Evolutionary conservation across 2,888 invertebrate genomes (phyloP).

Genomic region (Halictus ligatus): DNA sequence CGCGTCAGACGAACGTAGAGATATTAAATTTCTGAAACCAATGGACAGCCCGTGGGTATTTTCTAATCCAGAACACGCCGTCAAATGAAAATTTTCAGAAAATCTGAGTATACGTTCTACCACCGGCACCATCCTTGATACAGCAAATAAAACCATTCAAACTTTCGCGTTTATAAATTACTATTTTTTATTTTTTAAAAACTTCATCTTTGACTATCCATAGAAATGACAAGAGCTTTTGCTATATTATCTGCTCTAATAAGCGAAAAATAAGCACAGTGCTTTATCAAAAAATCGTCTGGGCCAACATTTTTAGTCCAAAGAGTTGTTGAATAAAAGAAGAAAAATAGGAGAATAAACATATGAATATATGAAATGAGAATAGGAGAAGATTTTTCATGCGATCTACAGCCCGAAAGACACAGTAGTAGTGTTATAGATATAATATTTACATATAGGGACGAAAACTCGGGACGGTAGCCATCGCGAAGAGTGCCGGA

Average conservation of each 20-base stretch:
- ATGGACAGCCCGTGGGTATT: background rate
- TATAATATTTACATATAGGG: slow-evolving; percentile 8
- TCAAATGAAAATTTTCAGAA: background rate
- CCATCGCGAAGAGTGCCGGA: background rate
- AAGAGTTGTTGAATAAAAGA: too few relatives aligned
- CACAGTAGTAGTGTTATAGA: background rate
- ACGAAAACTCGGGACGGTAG: background rate
- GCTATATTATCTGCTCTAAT: too few relatives aligned
- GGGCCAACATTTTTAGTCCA: too few relatives aligned
- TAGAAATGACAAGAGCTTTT: too few relatives aligned
- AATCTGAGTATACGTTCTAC: background rate
- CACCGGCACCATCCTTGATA: too few relatives aligned
- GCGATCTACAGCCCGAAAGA: background rate
- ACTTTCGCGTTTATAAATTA: too few relatives aligned
- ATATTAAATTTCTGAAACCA: background rate
- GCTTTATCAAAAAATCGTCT: too few relatives aligned
- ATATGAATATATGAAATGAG: background rate
- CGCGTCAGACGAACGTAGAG: background rate
- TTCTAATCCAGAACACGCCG: background rate
- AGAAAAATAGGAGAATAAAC: too few relatives aligned
- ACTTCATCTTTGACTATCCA: too few relatives aligned
- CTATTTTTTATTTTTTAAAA: too few relatives aligned
- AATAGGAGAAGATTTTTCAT: background rate
- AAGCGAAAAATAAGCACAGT: too few relatives aligned
- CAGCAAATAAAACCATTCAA: too few relatives aligned